phyloP scores from a whole-genome alignment of 2,797 vertebrate genomes.

The Esox lucius region DNA sequence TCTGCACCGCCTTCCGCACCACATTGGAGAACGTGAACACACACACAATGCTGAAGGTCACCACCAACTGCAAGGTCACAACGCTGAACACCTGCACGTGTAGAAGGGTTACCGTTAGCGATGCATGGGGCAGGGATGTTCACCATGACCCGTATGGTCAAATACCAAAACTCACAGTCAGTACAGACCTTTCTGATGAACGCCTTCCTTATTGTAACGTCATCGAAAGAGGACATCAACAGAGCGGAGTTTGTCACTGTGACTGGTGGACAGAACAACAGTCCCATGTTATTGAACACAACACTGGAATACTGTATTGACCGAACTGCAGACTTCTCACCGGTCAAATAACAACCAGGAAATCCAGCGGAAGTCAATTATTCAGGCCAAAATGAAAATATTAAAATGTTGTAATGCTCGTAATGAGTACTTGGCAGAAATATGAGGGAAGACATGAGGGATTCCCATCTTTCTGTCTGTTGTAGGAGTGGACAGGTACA shows the following conservation, averaged over 20 bases:
- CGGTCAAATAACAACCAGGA: neutral
- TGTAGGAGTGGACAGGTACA: neutral
- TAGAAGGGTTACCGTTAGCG: neutral
- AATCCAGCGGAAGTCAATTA: neutral
- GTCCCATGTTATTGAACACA: neutral
- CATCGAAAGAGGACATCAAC: neutral
- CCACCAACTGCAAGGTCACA: constrained; percentile 83
- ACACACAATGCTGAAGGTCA: constrained; percentile 85
- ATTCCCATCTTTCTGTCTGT: neutral
- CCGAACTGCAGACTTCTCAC: neutral
- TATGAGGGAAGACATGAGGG: neutral
- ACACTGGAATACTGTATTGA: neutral
- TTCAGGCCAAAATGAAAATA: neutral
- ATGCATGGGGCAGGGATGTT: neutral
- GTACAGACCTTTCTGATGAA: neutral
- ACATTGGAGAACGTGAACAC: constrained; percentile 84
- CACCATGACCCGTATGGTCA: neutral
- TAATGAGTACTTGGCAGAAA: neutral
- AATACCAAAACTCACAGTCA: neutral
- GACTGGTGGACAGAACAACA: neutral
- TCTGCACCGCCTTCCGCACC: constrained; percentile 74
- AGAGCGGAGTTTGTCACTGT: neutral
- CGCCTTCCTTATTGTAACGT: neutral
- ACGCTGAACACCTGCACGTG: constrained; percentile 83
- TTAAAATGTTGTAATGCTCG: neutral